phyloP scores from a whole-genome alignment of 2,113 vertebrate genomes.

The Gymnogyps californianus region DNA sequence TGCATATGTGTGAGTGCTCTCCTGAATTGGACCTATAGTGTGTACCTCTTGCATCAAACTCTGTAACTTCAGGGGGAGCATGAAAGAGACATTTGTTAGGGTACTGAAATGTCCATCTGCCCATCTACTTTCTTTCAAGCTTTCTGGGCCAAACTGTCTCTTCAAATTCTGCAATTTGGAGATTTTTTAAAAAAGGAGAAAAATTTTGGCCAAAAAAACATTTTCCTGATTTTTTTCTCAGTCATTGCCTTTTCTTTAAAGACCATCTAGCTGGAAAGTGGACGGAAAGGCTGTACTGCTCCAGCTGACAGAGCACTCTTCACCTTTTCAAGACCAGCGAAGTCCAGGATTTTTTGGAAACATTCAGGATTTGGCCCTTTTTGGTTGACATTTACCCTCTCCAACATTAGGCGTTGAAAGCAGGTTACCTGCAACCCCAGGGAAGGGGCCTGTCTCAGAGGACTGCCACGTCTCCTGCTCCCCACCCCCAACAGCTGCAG shows the following conservation, averaged over 20 bases:
- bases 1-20: background rate
- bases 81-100: background rate
- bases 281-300: background rate
- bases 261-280: background rate
- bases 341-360: background rate
- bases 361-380: background rate
- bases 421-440: background rate
- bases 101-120: background rate
- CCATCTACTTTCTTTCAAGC: background rate
- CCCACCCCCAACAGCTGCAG: background rate
- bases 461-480: rapidly evolving
- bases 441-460: background rate
- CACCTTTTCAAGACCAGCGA: background rate
- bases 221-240: background rate
- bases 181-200: background rate
- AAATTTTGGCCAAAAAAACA: background rate
- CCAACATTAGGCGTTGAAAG: background rate
- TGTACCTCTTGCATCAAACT: background rate
- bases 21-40: background rate
- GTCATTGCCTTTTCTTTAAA: background rate
- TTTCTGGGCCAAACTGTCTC: background rate
- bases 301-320: background rate
- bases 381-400: background rate
- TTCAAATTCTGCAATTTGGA: background rate
- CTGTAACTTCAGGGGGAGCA: background rate